Evolutionary conservation across 2,113 vertebrate species (phyloP).

Genomic region (Astur gentilis): DNA sequence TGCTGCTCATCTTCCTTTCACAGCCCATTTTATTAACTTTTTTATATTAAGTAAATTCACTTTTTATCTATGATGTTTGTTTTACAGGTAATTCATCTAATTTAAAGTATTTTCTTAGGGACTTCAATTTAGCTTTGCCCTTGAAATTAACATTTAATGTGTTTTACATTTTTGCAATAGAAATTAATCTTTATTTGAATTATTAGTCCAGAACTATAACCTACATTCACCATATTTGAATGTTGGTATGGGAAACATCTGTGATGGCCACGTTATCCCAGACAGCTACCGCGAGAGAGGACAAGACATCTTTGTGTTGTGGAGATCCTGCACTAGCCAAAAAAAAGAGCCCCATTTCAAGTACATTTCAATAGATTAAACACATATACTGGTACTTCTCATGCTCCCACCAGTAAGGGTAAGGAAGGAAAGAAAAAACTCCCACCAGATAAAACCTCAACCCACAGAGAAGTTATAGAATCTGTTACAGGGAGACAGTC

Average conservation of each 20-base stretch:
- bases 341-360: not conserved
- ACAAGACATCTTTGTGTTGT: not conserved
- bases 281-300: not conserved
- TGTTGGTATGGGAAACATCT: not conserved
- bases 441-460: not conserved
- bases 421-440: not conserved
- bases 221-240: not conserved
- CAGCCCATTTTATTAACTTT: constrained; percentile 50
- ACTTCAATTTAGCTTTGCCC: constrained; percentile 56
- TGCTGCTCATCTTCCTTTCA: constrained; percentile 2
- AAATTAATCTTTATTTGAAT: constrained; percentile 59
- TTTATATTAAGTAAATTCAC: constrained; percentile 55
- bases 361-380: not conserved
- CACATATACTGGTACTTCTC: not conserved
- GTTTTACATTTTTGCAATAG: constrained; percentile 51
- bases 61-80: constrained; percentile 58
- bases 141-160: constrained; percentile 61
- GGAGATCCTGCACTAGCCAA: not conserved
- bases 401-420: not conserved
- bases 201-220: constrained; percentile 22
- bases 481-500: not conserved
- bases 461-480: not conserved
- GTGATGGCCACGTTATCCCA: not conserved
- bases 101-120: constrained; percentile 56
- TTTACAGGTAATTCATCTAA: constrained; percentile 60